Evolutionary conservation across 2,797 vertebrate genomes (phyloP), one percentile per base, ranked within the genome.

Genomic region (Alauda arvensis): DNA sequence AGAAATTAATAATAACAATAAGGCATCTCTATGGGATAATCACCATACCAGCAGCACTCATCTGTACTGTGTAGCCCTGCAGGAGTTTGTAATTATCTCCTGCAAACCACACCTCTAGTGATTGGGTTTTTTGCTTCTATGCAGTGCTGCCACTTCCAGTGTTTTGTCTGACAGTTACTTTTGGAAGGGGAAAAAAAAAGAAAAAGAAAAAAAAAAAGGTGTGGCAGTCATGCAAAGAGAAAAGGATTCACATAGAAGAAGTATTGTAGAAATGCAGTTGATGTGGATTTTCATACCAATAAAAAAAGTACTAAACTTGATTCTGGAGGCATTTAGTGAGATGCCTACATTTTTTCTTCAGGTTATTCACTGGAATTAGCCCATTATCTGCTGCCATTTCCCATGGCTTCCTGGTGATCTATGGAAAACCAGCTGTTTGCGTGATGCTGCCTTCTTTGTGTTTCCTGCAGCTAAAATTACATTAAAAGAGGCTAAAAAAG

Each of bases 21-120:
- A 95, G 92, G 86, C 91, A 94, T 85, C 94, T 97, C 93, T 88
- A 13, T 92, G 93, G 92, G 94, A 96, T 97, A 97, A 97, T 97
- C 93, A 96, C 79, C 89, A 59, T 77, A 91, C 90, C 91, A 93
- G 93, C 96, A 91, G 95, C 91, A 91, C 70, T 96, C 88, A 85
- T 96, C 95, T 95, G 89, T 94, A 87, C 60, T 31, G 39, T 78
- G 48, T 77, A 94, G 84, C 91, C 89, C 93, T 91, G 93, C 85
- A 91, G 95, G 93, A 49, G 93, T 87, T 94, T 96, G 79, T 94
- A 96, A 96, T 96, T 96, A 95, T 94, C 85, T 91, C 81, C 72
- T 83, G 85, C 91, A 95, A 96, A 89, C 85, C 86, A 77, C 69
- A 93, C 93, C 88, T 96, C 46, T 79, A 81, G 83, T 93, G 94